Evolutionary conservation across 1,140 invertebrate genomes (phyloP), one percentile per base, ranked within the genome.

Genomic region (Drosophila arawakana): DNA sequence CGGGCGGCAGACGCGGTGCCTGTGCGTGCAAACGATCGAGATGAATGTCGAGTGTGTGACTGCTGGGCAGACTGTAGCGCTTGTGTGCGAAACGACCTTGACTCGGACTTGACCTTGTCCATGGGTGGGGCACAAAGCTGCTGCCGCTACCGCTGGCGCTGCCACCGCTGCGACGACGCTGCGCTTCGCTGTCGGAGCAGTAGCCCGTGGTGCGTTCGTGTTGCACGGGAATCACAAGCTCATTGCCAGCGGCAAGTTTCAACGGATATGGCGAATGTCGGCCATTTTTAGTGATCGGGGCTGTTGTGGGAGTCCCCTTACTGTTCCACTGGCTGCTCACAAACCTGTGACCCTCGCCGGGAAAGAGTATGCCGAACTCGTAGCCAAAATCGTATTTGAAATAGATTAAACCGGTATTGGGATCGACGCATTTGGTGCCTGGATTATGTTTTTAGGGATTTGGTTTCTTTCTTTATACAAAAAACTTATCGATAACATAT

Each of bases 311-410:
- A 93, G 21, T 91, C 59, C 71, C 58, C 21, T 75, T 71, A 58
- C 68, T 94, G 55, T 89, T 93, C 71, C 80, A 92, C 49, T 91
- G 93, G 60, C 92, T 93, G 43, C 92, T 91, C 35, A 93, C 84
- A 9, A 92, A 93, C 72, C 93, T 93, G 83, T 94, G 94, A 46
- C 94, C 93, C 90, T 95, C 95, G 30, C 95, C 95, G 5, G 96
- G 96, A 39, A 96, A 92, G 34, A 96, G 93, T 61, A 96, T 94
- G 59, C 96, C 96, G 83, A 96, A 96, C 91, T 97, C 96, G 90
- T 96, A 97, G 66, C 96, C 96, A 84, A 97, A 97, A 93, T 96
- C 96, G 88, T 96, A 96, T 92, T 97, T 96, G 94, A 96, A 96
- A 93, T 96, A 96, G 84, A 96, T 96, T 35, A 97, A 93, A 71